Evolutionary conservation across 2,888 invertebrate species (phyloP).

Genomic region (Leptinotarsa juncta): DNA sequence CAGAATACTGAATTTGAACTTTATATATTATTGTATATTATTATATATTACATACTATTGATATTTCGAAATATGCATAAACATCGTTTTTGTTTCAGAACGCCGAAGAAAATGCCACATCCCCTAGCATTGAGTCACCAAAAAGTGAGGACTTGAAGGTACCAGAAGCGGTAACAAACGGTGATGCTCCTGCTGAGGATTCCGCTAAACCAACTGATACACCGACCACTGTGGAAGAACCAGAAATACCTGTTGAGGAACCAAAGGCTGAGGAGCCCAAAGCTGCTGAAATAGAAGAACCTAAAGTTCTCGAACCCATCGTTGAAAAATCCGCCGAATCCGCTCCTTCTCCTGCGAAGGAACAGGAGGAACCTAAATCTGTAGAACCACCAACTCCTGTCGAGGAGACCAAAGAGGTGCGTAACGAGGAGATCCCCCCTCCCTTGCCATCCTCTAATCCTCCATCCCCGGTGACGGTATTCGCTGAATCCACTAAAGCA

Average conservation of each 20-base stretch:
- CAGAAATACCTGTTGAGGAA: constrained; percentile 34
- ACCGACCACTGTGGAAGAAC: constrained; percentile 34
- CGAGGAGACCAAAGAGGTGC: constrained; percentile 67
- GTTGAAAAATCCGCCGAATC: constrained; percentile 48
- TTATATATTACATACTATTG: too few relatives aligned
- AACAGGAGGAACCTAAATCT: constrained; percentile 50
- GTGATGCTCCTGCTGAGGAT: constrained; percentile 47
- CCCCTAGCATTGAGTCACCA: constrained; percentile 58
- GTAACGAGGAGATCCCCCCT: constrained; percentile 76
- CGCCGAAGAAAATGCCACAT: constrained; percentile 58
- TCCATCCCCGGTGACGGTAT: constrained; percentile 80
- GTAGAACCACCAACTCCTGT: constrained; percentile 47
- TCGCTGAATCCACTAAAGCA: constrained; percentile 78
- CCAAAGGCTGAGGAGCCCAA: constrained; percentile 37
- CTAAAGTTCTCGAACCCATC: constrained; percentile 47
- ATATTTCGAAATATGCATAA: not conserved
- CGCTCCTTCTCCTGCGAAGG: constrained; percentile 49
- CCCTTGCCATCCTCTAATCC: constrained; percentile 81
- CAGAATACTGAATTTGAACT: not conserved
- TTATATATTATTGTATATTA: too few relatives aligned
- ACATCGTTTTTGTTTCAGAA: constrained; percentile 56
- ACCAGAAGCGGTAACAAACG: constrained; percentile 48
- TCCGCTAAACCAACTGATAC: constrained; percentile 29
- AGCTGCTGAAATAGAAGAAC: constrained; percentile 43
- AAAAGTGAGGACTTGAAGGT: constrained; percentile 52